phyloP scores from a whole-genome alignment of 2,797 vertebrate species.

The Darevskia mixta region DNA sequence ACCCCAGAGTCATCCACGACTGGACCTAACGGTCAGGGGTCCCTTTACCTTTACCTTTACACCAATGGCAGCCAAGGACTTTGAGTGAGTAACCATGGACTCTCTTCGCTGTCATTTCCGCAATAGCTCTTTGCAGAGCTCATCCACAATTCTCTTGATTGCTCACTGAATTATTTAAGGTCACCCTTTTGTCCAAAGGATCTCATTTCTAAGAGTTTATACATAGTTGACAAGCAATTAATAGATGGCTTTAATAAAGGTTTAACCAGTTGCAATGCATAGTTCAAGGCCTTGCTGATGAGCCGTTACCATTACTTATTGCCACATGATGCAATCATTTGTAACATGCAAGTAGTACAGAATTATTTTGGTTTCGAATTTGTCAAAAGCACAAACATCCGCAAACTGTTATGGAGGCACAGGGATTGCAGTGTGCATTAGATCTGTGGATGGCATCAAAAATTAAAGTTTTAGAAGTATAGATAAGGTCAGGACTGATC shows the following conservation, averaged over 20 bases:
- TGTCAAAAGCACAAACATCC: not conserved
- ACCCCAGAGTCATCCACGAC: no score
- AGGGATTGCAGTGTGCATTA: not conserved
- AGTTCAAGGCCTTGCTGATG: not conserved
- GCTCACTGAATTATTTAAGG: conserved; percentile 31
- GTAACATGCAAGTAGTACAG: not conserved
- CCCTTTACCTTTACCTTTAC: no score
- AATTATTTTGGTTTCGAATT: not conserved
- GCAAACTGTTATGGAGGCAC: no score
- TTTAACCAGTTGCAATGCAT: conserved; percentile 12
- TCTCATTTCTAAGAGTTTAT: conserved; percentile 7
- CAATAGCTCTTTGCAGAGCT: conserved; percentile 18
- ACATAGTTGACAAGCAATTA: conserved; percentile 36
- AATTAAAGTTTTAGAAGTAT: no score
- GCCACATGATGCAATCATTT: not conserved
- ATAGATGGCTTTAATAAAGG: conserved; percentile 35
- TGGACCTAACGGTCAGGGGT: no score
- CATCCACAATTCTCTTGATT: conserved; percentile 20
- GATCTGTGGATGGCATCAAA: not conserved
- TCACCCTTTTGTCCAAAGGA: conserved; percentile 1
- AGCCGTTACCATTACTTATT: not conserved
- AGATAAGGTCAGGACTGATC: no score
- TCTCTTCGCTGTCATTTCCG: not conserved
- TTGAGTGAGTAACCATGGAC: no score
- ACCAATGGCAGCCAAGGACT: no score